phyloP scores from a whole-genome alignment of 2,888 invertebrate species.

The Deilephila elpenor region DNA sequence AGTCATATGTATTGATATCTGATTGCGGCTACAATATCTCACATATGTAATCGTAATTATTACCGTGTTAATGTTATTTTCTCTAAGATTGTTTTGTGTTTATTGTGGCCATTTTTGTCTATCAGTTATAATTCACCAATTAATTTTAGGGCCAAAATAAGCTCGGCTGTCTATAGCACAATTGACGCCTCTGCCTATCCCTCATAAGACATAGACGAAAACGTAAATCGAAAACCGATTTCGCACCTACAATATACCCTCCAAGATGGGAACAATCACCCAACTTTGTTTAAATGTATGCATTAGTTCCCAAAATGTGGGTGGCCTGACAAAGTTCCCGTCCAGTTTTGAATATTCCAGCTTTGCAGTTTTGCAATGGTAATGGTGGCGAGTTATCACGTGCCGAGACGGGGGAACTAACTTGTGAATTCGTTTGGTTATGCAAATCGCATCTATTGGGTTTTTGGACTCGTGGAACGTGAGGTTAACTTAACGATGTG shows the following conservation, averaged over 20 bases:
- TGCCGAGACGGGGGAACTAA: background rate
- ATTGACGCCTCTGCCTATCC: too few relatives aligned
- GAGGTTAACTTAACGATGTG: background rate
- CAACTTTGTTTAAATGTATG: background rate
- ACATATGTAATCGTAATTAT: too few relatives aligned
- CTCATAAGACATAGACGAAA: too few relatives aligned
- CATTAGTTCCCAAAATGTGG: background rate
- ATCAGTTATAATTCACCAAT: too few relatives aligned
- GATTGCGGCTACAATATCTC: too few relatives aligned
- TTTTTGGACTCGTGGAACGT: background rate
- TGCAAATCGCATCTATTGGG: background rate
- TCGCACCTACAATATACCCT: background rate
- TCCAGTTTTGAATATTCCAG: background rate
- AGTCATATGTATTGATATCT: too few relatives aligned
- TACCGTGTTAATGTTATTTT: too few relatives aligned
- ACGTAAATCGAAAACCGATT: background rate
- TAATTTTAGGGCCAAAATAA: too few relatives aligned
- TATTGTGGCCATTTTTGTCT: too few relatives aligned
- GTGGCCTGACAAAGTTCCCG: background rate
- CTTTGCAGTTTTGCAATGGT: background rate
- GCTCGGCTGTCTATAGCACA: too few relatives aligned
- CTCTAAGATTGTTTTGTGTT: too few relatives aligned
- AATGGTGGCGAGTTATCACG: background rate
- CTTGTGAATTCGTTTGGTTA: background rate
- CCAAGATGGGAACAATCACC: background rate